phyloP scores from a whole-genome alignment of 2,888 invertebrate species.

The Rhyacophila evoluta region DNA sequence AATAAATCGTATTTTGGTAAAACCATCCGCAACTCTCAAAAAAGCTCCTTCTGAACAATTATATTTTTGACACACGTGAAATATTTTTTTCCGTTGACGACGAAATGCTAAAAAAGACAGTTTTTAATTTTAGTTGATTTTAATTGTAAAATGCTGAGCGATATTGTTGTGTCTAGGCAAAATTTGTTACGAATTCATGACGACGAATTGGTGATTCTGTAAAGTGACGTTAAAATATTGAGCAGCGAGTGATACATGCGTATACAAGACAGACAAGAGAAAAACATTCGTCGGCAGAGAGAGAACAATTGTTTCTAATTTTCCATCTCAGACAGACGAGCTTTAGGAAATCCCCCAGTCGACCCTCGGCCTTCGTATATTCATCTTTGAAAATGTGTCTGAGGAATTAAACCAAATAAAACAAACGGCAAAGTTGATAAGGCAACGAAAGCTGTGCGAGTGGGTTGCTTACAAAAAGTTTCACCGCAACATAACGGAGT shows the following conservation, averaged over 20 bases:
- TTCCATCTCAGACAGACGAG: neutral
- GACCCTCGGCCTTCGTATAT: constrained; percentile 18
- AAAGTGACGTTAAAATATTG: neutral
- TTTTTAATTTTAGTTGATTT: no score
- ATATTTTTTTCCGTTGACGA: no score
- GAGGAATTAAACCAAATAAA: constrained; percentile 22
- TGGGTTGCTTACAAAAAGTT: neutral
- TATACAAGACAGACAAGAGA: neutral
- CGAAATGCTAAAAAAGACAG: no score
- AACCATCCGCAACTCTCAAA: no score
- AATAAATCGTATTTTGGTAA: no score
- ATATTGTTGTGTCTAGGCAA: no score
- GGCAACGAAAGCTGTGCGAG: constrained; percentile 8
- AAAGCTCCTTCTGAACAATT: no score
- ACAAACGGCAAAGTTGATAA: constrained; percentile 22
- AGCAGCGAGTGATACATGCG: neutral
- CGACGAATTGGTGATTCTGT: neutral
- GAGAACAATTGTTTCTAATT: neutral
- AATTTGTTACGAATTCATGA: neutral
- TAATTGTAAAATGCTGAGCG: no score
- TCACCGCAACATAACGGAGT: neutral
- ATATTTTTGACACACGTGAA: no score
- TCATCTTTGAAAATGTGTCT: constrained; percentile 24
- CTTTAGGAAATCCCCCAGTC: neutral
- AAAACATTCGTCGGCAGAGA: neutral